Evolutionary conservation across 2,888 invertebrate species (phyloP).

Genomic region (Stenotaenia linearis): DNA sequence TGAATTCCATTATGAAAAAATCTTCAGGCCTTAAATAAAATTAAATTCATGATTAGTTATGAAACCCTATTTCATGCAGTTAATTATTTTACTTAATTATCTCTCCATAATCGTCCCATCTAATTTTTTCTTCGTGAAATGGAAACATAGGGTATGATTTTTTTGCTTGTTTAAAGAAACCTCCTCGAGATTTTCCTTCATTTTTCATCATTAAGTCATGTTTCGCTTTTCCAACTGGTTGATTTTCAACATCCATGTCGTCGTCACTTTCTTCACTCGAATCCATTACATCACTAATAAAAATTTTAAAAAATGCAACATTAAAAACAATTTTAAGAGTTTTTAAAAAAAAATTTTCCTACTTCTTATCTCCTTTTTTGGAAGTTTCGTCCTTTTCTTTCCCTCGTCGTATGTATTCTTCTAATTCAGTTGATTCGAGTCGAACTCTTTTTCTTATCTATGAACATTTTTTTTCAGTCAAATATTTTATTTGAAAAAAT

Average conservation of each 20-base stretch:
- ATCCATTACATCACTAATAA: conserved; percentile 58
- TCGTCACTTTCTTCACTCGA: conserved; percentile 76
- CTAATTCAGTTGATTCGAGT: conserved; percentile 55
- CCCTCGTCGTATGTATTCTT: conserved; percentile 51
- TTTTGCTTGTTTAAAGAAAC: conserved; percentile 80
- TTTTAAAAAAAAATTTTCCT: not conserved
- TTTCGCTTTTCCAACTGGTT: conserved; percentile 68
- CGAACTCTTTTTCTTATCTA: conserved; percentile 51
- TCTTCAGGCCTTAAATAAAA: conserved; percentile 67
- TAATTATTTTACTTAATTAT: conserved; percentile 57
- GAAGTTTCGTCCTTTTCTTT: conserved; percentile 48
- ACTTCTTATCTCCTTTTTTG: conserved; percentile 39
- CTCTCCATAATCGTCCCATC: conserved; percentile 95
- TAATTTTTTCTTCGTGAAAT: conserved; percentile 81
- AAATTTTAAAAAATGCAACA: not conserved
- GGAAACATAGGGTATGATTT: conserved; percentile 97
- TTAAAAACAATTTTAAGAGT: not conserved
- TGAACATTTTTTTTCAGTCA: too few species aligned
- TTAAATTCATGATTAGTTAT: not conserved
- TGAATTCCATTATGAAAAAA: conserved; percentile 69
- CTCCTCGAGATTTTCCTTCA: conserved; percentile 55
- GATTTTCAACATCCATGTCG: conserved; percentile 64
- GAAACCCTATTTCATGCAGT: not conserved
- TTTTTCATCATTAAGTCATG: conserved; percentile 70
- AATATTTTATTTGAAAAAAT: too few species aligned